Percentiles rank a stretch among this genome's conserved stretches.
Evolutionary conservation across 2,888 invertebrate genomes (phyloP).

Genomic region (Standfussiana lucernea): DNA sequence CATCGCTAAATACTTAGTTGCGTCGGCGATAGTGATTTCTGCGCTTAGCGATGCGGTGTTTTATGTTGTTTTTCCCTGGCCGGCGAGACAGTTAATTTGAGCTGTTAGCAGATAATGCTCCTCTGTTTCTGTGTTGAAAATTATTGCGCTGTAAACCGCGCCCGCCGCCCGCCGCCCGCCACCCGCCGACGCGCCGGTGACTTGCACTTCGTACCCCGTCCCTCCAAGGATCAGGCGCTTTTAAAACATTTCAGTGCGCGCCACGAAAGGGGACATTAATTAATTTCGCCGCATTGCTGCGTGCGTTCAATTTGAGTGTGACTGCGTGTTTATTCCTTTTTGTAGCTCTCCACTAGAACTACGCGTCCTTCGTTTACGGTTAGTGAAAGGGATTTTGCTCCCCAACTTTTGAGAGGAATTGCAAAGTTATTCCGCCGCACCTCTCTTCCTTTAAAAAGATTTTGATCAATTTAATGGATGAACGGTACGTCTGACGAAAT

Average conservation of each 20-base stretch:
- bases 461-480: constrained; percentile 56
- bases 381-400: constrained; percentile 60
- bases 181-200: constrained; percentile 79
- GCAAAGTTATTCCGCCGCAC: constrained; percentile 40
- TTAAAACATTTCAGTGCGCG: constrained; percentile 81
- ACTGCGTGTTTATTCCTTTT: constrained; percentile 77
- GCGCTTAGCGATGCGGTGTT: constrained; percentile 70
- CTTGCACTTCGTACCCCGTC: constrained; percentile 81
- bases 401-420: constrained; percentile 41
- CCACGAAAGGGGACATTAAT: constrained; percentile 85
- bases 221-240: constrained; percentile 77
- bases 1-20: constrained; percentile 66
- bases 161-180: constrained; percentile 47
- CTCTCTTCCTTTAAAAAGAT: constrained; percentile 36
- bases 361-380: constrained; percentile 53
- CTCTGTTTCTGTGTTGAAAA: constrained; percentile 83
- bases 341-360: constrained; percentile 62
- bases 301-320: constrained; percentile 82
- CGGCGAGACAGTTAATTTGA: constrained; percentile 86
- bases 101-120: constrained; percentile 85
- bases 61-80: constrained; percentile 72
- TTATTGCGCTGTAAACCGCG: constrained; percentile 85
- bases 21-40: constrained; percentile 68
- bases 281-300: constrained; percentile 84
- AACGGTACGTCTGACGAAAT: constrained; percentile 46